Evolutionary conservation across 2,888 invertebrate genomes (phyloP), one percentile per base, ranked within the genome.

Genomic region (Eupeodes latifasciatus): DNA sequence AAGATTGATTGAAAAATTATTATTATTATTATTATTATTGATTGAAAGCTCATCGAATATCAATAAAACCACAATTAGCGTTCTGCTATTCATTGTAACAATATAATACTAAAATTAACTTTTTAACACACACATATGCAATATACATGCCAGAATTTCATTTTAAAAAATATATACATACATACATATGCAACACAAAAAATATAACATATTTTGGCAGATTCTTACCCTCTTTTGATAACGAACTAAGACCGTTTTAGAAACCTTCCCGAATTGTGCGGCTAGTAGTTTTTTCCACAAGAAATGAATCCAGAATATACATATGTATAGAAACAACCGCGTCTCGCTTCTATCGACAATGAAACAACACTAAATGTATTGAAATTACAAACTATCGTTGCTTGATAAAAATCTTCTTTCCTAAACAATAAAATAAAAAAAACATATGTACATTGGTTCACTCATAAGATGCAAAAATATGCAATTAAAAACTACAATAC

Each of bases 371-470:
- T 81, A 72, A 77, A 85, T n/a, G 34, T 51, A 44, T 27, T 51
- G 51, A 49, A 77, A 16, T 36, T 57, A 69, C 57, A 74, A 47
- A 61, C 16, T n/a, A 59, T 79, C 61, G 19, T 66, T 40, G 12
- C 12, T 12, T 47, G 40, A 78, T 61, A 40, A 61, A 62, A 74
- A 78, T 82, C 78, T 85, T 78, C 80, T 76, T 81, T 61, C 53
- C 51, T 36, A 19, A 53, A 53, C 5, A 53, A 49, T 49, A 53
- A 16, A 53, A 49, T 49, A 71, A 55, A 53, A 61, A 72, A 14
- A 5, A 44, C 16, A 47, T 62, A 51, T 3, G 27, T 27, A 3
- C 27, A 27, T 3, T 19, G 11, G 40, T 59, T 40, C 51, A 44
- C 16, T 59, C 27, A 27, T 3, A 53, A 61, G 34, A 34, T 36